A percentile compares a stretch with the other conserved stretches of the same genome.
Conservation (phyloP, 2,113 vertebrate species). For the Cheilinus undulatus region DNA sequence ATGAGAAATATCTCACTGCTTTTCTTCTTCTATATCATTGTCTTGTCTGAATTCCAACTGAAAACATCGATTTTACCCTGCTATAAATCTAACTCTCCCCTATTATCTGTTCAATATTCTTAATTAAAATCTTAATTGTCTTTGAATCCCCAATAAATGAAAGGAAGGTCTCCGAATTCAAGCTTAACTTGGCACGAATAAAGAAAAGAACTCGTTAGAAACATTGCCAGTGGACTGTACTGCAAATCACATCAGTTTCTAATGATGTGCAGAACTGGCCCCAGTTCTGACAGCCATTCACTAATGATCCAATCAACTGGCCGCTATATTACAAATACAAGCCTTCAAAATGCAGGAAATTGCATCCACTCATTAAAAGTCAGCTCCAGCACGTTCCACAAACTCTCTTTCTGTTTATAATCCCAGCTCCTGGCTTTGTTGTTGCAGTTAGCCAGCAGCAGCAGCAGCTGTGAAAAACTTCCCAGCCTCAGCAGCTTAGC, state of each 20-base stretch:
- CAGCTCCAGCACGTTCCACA: constrained; percentile 12
- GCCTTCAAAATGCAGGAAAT: constrained; percentile 38
- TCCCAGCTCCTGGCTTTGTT: constrained; percentile 59
- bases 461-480: constrained; percentile 7
- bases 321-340: constrained; percentile 5
- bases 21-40: not conserved
- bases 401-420: constrained; percentile 32
- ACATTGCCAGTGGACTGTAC: not conserved
- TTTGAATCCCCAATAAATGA: constrained; percentile 12
- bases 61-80: constrained; percentile 3
- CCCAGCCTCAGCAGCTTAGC: constrained; percentile 53
- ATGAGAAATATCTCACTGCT: too few species aligned
- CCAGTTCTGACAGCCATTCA: not conserved
- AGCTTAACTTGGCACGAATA: not conserved
- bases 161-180: constrained; percentile 8
- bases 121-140: constrained; percentile 22
- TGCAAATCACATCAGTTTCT: not conserved
- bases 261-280: constrained; percentile 2
- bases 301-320: constrained; percentile 26
- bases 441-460: constrained; percentile 47
- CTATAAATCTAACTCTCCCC: too few species aligned
- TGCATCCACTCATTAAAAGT: constrained; percentile 54
- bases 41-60: not conserved
- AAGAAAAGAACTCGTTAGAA: constrained; percentile 10
- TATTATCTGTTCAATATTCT: not conserved